Evolutionary conservation across 2,888 invertebrate genomes (phyloP), one percentile per base, ranked within the genome.

Genomic region (Amphipoea oculea): DNA sequence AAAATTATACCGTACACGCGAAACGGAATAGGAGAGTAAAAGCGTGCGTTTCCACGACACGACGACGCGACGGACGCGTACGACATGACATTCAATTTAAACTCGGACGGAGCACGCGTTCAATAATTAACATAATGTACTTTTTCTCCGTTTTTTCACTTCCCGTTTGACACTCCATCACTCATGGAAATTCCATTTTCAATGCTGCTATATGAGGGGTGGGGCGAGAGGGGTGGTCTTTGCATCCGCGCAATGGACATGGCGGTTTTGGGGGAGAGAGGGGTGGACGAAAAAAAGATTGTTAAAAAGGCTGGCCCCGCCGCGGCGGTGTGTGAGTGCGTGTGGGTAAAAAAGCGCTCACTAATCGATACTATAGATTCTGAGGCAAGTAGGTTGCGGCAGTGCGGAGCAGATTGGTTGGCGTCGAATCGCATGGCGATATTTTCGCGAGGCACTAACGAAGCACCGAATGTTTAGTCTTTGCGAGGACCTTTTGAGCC

Each of bases 161-260:
- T 96, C 95, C 94, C 96, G 96, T 96, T 96, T 97, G 97, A 96
- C 97, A 97, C 96, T 97, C 96, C 97, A 97, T 97, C 97, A 97
- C 96, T 97, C 97, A 97, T 96, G 97, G 96, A 97, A 97, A 97
- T 96, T 96, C 97, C 97, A 96, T 96, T 97, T 96, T 96, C 96
- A 96, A 96, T 96, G 96, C 95, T 95, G 96, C 93, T 95, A 94
- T 95, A 94, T 94, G 95, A 94, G 95, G 94, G 95, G 94, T 90
- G 95, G 94, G 94, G 93, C 82, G 88, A 91, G 91, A 78, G 93
- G 95, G 96, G 96, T 94, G 96, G 96, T 95, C 96, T 96, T 96
- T 96, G 96, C 96, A 96, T 96, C 95, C 96, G 96, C 96, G 96
- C 96, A 95, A 95, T 96, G 96, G 96, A 96, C 96, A 94, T 94